phyloP scores from a whole-genome alignment of 2,113 vertebrate genomes.

The Ovibos moschatus region DNA sequence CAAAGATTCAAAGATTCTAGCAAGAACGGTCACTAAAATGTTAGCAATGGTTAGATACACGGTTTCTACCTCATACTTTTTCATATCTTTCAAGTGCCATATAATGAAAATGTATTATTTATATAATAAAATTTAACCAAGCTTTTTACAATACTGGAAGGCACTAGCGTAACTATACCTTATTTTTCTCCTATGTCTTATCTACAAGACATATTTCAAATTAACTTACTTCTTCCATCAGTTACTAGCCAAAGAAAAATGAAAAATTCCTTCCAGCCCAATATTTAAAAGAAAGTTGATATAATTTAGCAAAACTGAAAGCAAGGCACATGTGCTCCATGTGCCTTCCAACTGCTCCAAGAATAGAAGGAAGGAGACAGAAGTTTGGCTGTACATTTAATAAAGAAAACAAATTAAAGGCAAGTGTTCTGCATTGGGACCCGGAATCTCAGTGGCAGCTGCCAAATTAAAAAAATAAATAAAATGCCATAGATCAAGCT shows the following conservation, averaged over 20 bases:
- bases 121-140: background rate
- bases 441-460: conserved; percentile 46
- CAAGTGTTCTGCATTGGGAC: background rate
- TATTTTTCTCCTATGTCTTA: background rate
- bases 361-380: background rate
- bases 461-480: conserved; percentile 23
- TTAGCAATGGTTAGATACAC: accelerated
- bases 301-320: background rate
- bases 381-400: conserved; percentile 12
- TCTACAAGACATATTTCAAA: background rate
- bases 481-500: background rate
- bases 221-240: background rate
- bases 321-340: background rate
- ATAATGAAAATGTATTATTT: background rate
- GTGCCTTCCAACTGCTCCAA: background rate
- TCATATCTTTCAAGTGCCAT: no score
- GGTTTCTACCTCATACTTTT: background rate
- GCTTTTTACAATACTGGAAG: background rate
- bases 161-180: background rate
- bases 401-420: conserved; percentile 54
- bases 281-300: background rate
- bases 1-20: background rate
- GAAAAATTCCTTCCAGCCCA: background rate
- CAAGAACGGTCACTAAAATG: background rate
- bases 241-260: background rate